Conservation (phyloP, 2,797 vertebrate species). For the Pygocentrus nattereri region DNA sequence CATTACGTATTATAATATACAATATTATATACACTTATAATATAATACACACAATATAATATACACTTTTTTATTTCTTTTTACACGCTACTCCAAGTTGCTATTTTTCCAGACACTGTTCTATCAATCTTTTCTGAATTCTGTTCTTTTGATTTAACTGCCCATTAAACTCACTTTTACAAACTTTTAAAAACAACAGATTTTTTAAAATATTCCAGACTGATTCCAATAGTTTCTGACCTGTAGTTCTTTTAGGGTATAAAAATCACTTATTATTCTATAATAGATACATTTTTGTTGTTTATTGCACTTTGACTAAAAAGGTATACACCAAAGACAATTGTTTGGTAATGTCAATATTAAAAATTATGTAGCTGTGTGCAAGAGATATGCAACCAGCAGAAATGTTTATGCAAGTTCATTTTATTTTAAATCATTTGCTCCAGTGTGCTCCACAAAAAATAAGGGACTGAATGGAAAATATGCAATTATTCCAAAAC, state of each 20-base stretch:
- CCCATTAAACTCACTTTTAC: too few species aligned
- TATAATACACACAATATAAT: too few species aligned
- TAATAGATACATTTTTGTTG: neutral
- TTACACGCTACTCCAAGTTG: too few species aligned
- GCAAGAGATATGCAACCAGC: neutral
- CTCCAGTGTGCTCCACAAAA: neutral
- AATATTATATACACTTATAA: too few species aligned
- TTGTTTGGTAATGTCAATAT: constrained; percentile 1
- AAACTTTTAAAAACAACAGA: too few species aligned
- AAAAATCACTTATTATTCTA: neutral
- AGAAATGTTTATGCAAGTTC: neutral
- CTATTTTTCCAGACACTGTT: neutral
- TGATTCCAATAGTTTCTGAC: neutral
- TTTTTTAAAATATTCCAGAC: too few species aligned
- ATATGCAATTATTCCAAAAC: constrained; percentile 10
- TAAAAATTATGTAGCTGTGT: constrained; percentile 1
- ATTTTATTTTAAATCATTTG: neutral
- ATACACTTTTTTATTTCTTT: too few species aligned
- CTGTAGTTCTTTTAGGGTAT: neutral
- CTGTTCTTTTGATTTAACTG: neutral
- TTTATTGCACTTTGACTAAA: neutral
- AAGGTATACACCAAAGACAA: constrained; percentile 4
- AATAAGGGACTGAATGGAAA: neutral
- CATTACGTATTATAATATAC: too few species aligned
- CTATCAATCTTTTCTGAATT: neutral